Percentiles rank a stretch among this genome's conserved stretches.
These are phyloP conservation scores for Mus caroli DNA, from an alignment of 2,797 vertebrate species.

Conservation along the genomic window DNA sequence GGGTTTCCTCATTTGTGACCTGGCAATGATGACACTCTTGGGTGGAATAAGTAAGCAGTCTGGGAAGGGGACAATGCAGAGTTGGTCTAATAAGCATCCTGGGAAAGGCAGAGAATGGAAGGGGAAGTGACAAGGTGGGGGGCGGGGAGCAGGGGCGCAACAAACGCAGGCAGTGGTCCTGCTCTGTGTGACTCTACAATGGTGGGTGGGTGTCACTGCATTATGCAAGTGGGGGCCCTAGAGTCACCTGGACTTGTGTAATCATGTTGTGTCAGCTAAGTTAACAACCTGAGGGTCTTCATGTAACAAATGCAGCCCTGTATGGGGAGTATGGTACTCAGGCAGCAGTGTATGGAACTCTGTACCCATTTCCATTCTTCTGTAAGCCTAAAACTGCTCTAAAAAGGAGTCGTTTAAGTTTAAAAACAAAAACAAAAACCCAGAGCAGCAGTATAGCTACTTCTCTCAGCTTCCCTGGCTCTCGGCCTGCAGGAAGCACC, in stretches of 20 bases:
- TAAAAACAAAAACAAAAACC: background rate
- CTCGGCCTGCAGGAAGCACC: background rate
- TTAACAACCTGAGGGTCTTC: background rate
- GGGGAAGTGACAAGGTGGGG: too few species aligned
- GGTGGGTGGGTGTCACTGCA: background rate
- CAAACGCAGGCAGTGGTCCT: fast-evolving
- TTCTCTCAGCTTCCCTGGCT: background rate
- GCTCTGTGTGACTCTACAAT: background rate
- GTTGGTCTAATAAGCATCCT: background rate
- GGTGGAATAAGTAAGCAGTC: background rate
- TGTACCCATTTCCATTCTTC: background rate
- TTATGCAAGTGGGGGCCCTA: background rate
- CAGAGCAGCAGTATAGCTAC: background rate
- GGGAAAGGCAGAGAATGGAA: background rate
- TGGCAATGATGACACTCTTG: background rate
- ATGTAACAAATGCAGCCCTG: background rate
- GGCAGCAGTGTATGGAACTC: background rate
- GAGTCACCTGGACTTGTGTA: background rate
- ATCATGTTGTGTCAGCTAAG: too few species aligned
- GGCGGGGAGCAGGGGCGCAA: background rate
- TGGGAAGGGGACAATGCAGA: background rate
- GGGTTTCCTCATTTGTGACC: slow-evolving; percentile 65
- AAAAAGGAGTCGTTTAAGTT: background rate
- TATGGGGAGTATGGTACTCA: background rate
- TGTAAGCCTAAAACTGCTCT: background rate